These are phyloP conservation scores for Bombycilla garrulus DNA, from an alignment of 2,113 vertebrate species.

Conservation along the genomic window DNA sequence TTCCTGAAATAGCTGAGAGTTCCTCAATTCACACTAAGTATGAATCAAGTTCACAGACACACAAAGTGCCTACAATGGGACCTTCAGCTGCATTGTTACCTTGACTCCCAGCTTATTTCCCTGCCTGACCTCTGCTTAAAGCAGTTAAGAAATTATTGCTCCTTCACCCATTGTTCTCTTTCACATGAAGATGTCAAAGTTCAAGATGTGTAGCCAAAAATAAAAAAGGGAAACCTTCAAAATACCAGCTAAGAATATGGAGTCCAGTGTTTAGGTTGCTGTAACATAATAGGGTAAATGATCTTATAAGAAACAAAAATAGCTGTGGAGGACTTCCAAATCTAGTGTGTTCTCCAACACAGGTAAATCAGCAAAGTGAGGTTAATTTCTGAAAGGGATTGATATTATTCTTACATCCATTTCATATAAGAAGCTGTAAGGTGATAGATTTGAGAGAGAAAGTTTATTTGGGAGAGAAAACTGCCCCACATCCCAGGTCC, in stretches of 20 bases:
- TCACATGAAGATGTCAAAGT: conserved; percentile 33
- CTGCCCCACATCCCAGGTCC: neutral
- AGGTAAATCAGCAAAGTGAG: neutral
- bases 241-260: neutral
- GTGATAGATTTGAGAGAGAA: neutral
- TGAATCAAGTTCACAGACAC: conserved; percentile 76
- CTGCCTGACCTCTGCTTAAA: conserved; percentile 60
- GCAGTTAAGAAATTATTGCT: conserved; percentile 35
- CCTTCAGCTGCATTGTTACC: conserved; percentile 60
- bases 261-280: neutral
- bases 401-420: neutral
- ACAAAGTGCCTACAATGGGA: conserved; percentile 37
- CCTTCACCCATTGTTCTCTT: conserved; percentile 23
- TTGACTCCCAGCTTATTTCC: conserved; percentile 64
- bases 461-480: neutral
- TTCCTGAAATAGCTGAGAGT: conserved; percentile 74
- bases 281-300: neutral
- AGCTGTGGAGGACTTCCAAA: neutral
- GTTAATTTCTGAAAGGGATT: neutral
- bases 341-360: neutral
- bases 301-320: neutral
- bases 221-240: neutral
- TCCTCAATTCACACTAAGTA: conserved; percentile 62
- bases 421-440: neutral
- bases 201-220: conserved; percentile 7